phyloP scores from a whole-genome alignment of 2,113 vertebrate genomes.

The Plecturocebus donacophilus region DNA sequence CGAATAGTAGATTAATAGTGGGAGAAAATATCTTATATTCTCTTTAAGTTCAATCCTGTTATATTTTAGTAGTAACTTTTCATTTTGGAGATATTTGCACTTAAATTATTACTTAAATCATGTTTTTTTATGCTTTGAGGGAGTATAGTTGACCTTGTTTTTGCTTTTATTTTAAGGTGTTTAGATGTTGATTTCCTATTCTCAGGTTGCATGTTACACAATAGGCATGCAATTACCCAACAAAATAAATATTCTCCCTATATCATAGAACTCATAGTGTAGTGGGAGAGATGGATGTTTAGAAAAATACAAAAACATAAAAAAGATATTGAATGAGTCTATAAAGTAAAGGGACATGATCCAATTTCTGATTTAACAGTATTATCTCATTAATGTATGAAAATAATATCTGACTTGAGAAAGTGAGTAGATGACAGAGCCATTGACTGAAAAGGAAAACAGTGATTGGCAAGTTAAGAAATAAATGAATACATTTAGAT shows the following conservation, averaged over 20 bases:
- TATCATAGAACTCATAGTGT: not conserved
- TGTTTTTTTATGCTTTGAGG: not conserved
- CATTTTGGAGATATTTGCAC: not conserved
- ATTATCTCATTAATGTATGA: not conserved
- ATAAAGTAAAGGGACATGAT: not conserved
- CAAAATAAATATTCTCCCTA: not conserved
- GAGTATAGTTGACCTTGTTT: not conserved
- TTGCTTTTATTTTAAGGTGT: not conserved
- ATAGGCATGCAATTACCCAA: not conserved
- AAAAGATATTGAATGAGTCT: not conserved
- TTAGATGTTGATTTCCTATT: not conserved
- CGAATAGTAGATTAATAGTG: not conserved
- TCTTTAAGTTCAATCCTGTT: not conserved
- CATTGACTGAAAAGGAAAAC: not conserved
- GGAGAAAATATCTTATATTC: not conserved
- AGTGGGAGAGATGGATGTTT: not conserved
- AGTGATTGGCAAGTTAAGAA: not conserved
- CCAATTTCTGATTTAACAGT: not conserved
- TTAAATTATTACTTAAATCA: not conserved
- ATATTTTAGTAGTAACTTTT: not conserved
- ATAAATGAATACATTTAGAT: not conserved
- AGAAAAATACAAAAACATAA: not conserved
- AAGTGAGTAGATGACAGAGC: not conserved
- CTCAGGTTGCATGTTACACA: not conserved
- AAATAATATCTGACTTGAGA: not conserved